Conservation (phyloP, 2,797 vertebrate species). For the Morus bassanus region DNA sequence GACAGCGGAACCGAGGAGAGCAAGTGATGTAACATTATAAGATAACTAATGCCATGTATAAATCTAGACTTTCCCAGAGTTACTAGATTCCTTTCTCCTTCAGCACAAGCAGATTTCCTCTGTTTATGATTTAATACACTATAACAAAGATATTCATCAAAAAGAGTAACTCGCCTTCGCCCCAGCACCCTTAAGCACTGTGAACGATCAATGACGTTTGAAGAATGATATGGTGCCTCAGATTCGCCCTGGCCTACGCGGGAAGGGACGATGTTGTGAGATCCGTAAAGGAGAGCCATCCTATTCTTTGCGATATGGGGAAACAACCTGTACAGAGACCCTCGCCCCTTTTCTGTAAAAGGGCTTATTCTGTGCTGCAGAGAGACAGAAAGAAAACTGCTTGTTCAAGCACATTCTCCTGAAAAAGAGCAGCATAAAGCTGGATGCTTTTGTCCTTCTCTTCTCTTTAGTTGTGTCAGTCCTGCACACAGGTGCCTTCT, state of each 20-base stretch:
- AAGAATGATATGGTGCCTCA: background rate
- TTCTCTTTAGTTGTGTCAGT: background rate
- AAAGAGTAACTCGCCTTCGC: background rate
- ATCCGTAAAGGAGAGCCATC: fast-evolving
- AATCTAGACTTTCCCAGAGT: background rate
- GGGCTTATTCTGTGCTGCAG: background rate
- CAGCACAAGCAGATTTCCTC: background rate
- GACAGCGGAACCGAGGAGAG: background rate
- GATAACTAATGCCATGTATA: background rate
- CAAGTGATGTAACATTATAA: background rate
- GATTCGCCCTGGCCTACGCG: fast-evolving
- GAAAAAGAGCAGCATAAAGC: background rate
- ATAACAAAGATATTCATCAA: background rate
- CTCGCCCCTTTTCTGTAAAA: background rate
- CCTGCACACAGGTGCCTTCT: background rate
- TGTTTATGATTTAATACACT: background rate
- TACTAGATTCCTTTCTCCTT: background rate
- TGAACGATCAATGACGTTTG: background rate
- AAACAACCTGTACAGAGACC: background rate
- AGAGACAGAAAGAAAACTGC: background rate
- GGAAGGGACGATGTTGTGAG: background rate
- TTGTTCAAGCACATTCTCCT: background rate
- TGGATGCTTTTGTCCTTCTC: background rate
- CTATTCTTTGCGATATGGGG: background rate
- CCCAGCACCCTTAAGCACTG: fast-evolving